Percentiles rank a stretch among this genome's conserved stretches.
Evolutionary conservation across 2,888 invertebrate species (phyloP).

Genomic region (Andricus quercusramuli): DNA sequence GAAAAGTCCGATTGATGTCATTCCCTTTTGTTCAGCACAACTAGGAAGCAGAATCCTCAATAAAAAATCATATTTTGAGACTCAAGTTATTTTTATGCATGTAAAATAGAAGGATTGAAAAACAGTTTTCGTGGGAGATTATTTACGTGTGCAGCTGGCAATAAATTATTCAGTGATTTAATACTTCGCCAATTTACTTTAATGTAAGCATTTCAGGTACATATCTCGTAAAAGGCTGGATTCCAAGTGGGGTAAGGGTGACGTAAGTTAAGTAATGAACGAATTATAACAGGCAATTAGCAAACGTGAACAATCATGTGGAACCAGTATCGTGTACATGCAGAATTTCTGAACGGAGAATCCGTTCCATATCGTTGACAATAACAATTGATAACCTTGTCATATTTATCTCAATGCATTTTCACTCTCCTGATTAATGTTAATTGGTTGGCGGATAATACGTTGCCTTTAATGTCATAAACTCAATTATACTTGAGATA

Average conservation of each 20-base stretch:
- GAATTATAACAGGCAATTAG: constrained; percentile 26
- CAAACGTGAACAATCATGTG: constrained; percentile 14
- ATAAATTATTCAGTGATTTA: constrained; percentile 1
- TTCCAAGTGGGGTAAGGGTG: not conserved
- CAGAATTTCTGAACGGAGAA: constrained; percentile 7
- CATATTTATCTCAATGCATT: constrained; percentile 48
- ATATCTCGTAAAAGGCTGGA: not conserved
- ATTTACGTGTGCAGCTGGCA: not conserved
- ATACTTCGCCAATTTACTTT: not conserved
- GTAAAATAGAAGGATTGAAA: not conserved
- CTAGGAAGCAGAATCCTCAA: no score
- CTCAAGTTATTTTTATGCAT: not conserved
- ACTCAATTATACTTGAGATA: constrained; percentile 24
- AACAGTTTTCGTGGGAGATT: no score
- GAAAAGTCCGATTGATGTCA: constrained; percentile 8
- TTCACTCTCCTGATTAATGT: constrained; percentile 51
- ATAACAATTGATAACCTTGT: constrained; percentile 48
- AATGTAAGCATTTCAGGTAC: not conserved
- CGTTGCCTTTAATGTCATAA: constrained; percentile 29
- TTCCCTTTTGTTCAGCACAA: constrained; percentile 1
- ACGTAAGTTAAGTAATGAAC: constrained; percentile 10
- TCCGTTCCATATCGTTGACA: constrained; percentile 26
- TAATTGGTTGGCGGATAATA: constrained; percentile 44
- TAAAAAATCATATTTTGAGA: not conserved
- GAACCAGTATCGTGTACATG: constrained; percentile 2